Evolutionary conservation across 2,888 invertebrate species (phyloP), one percentile per base, ranked within the genome.

Genomic region (Cistogaster globosa): DNA sequence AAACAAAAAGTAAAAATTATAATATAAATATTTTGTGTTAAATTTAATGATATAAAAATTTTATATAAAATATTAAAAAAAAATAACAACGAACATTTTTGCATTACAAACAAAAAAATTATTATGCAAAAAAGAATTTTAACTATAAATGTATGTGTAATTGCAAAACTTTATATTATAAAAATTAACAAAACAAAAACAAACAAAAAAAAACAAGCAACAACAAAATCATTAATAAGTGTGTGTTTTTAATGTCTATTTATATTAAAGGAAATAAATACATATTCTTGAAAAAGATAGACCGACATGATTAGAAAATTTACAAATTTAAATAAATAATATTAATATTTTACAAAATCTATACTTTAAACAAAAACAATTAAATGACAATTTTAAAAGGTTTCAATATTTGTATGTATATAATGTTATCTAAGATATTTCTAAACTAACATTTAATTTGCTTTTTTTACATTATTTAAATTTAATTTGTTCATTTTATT

Each of bases 381-480:
- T 90, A 87, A 88, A 91, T 88, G 91, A 90, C 90, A 91, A 91
- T 91, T 91, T 80, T 58, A 87, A 80, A 89, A 91, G 91, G 91
- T 91, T 91, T 91, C 91, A 91, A 86, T 83, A 80, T 83, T 84
- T 79, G 55, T 69, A 82, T 86, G 80, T 74, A 69, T 48, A 63
- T 67, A 71, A 57, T 78, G 67, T 80, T 57, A 62, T 71, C 75
- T 20, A 42, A 62, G 8, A 55, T 38, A 53, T 51, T 83, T 57
- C 18, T 48, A 58, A 57, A 32, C 3, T 12, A 20, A 57, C 32
- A 36, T 65, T 65, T 26, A 75, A 32, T 14, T 69, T 32, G 51
- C 26, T 68, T 14, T 57, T 48, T 63, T 22, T 7, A 7, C n/a
- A 11, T 57, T 42, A 32, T 68, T 81, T 68, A 26, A 26, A 0